Conservation (phyloP, 2,888 invertebrate genomes). For the Trisateles emortualis region DNA sequence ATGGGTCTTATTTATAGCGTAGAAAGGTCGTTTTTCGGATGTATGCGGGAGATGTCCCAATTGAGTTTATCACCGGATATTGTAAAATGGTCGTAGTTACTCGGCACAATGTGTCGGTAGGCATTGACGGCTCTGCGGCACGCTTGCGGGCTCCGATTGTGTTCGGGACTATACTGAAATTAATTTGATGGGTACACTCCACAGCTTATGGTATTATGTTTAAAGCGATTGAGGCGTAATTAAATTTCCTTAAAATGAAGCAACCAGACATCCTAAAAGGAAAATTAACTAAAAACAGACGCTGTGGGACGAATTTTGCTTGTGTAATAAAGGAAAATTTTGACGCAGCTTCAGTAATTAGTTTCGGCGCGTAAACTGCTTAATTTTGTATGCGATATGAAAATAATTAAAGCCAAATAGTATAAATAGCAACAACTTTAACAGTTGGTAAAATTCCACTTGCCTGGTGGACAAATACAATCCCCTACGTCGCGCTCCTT, state of each 20-base stretch:
- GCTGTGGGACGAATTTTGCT: constrained; percentile 9
- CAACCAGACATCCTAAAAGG: constrained; percentile 16
- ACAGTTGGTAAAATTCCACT: constrained; percentile 34
- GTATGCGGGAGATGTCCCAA: constrained; percentile 62
- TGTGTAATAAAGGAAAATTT: constrained; percentile 9
- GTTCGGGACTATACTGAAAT: constrained; percentile 54
- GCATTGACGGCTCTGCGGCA: constrained; percentile 67
- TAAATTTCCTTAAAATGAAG: constrained; percentile 37
- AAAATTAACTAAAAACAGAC: constrained; percentile 24
- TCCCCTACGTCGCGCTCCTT: constrained; percentile 74
- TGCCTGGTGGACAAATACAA: constrained; percentile 81
- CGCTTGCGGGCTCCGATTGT: constrained; percentile 56
- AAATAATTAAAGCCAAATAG: neutral
- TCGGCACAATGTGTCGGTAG: constrained; percentile 70
- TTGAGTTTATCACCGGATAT: constrained; percentile 85
- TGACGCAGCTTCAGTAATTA: constrained; percentile 10
- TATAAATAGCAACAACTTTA: neutral
- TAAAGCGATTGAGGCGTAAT: constrained; percentile 35
- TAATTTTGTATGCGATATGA: neutral
- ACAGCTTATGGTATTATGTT: constrained; percentile 45
- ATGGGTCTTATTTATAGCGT: constrained; percentile 60
- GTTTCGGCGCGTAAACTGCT: neutral
- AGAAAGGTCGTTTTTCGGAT: constrained; percentile 61
- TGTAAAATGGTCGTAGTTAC: constrained; percentile 81
- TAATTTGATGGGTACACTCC: constrained; percentile 46